phyloP scores from a whole-genome alignment of 2,113 vertebrate species.

The Ceyx melanurus region DNA sequence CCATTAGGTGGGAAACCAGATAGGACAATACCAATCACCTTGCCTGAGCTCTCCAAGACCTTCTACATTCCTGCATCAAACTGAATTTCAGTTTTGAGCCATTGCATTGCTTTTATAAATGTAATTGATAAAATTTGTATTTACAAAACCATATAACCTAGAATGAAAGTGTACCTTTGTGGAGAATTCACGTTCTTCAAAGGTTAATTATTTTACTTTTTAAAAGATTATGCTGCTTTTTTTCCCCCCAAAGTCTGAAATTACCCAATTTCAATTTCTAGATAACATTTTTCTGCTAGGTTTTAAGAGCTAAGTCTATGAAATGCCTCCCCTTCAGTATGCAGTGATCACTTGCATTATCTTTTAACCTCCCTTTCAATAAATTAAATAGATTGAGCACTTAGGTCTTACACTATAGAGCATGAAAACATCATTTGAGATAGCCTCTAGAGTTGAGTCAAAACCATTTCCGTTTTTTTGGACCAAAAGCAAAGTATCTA shows the following conservation, averaged over 20 bases:
- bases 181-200: not conserved
- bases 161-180: not conserved
- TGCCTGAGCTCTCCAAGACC: not conserved
- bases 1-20: not conserved
- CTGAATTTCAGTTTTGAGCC: not conserved
- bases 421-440: not conserved
- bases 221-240: not conserved
- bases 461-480: not conserved
- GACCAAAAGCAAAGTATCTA: not conserved
- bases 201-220: slow-evolving; percentile 23
- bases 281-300: not conserved
- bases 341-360: not conserved
- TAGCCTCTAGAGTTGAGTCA: not conserved
- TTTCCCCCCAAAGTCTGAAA: not conserved
- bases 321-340: not conserved
- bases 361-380: slow-evolving; percentile 5
- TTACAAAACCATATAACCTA: not conserved
- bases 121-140: not conserved
- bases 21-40: not conserved
- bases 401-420: not conserved
- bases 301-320: not conserved
- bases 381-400: not conserved
- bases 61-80: not conserved
- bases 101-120: not conserved
- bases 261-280: not conserved